These are phyloP conservation scores for Chionoecetes opilio DNA, from an alignment of 1,140 invertebrate genomes.

Conservation along the genomic window DNA sequence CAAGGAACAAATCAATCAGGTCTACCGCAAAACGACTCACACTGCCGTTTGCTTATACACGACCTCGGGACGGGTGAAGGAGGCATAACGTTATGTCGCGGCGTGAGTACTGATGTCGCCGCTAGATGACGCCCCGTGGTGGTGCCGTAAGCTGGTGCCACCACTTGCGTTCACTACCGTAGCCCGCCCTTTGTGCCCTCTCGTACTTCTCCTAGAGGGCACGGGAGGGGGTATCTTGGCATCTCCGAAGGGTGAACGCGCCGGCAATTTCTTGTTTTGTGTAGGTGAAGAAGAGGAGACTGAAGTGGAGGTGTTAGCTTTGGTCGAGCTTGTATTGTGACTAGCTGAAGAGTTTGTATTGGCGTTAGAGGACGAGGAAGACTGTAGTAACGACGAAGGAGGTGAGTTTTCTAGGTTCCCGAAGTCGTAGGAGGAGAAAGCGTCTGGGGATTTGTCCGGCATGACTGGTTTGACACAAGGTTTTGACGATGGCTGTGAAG, in stretches of 20 bases:
- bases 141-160: not conserved
- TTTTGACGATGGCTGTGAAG: not conserved
- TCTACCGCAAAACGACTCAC: constrained; percentile 40
- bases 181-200: not conserved
- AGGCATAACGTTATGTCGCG: constrained; percentile 58
- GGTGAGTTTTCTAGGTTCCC: constrained; percentile 4
- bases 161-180: not conserved
- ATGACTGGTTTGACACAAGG: not conserved
- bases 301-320: constrained; percentile 22
- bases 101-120: not conserved
- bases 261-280: not conserved
- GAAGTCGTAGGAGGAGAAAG: constrained; percentile 42
- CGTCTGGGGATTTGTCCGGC: not conserved
- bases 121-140: not conserved
- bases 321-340: not conserved
- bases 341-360: not conserved
- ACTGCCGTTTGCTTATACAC: constrained; percentile 70
- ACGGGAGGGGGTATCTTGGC: constrained; percentile 44
- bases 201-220: not conserved
- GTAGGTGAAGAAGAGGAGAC: not conserved
- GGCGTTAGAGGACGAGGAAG: not conserved
- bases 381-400: not conserved
- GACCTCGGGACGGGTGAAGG: constrained; percentile 70
- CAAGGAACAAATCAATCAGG: constrained; percentile 49
- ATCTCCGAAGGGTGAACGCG: constrained; percentile 33